Percentiles rank a stretch among this genome's conserved stretches.
Conservation (phyloP, 2,888 invertebrate species). For the Tetragonisca angustula region DNA sequence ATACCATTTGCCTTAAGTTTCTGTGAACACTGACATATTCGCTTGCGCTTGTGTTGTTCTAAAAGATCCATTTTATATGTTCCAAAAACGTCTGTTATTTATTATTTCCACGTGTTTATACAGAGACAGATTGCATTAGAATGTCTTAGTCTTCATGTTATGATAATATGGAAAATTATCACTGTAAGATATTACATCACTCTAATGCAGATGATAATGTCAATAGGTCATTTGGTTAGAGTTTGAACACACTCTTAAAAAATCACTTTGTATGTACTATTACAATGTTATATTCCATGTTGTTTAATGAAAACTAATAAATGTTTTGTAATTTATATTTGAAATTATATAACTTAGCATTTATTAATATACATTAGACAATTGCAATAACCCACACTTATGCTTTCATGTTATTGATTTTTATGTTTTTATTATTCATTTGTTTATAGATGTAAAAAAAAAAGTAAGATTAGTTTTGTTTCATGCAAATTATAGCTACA, state of each 20-base stretch:
- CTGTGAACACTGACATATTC: conserved; percentile 44
- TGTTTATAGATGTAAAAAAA: conserved; percentile 42
- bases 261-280: conserved; percentile 17
- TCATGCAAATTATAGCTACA: conserved; percentile 36
- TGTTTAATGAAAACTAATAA: conserved; percentile 26
- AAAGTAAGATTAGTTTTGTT: conserved; percentile 37
- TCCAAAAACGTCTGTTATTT: conserved; percentile 37
- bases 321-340: conserved; percentile 6
- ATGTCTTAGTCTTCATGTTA: conserved; percentile 30
- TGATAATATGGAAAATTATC: conserved; percentile 63
- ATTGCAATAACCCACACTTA: conserved; percentile 1
- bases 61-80: conserved; percentile 55
- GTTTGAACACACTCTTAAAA: conserved; percentile 41
- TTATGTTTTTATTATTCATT: conserved; percentile 31
- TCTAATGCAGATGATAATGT: conserved; percentile 62
- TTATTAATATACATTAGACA: conserved; percentile 12
- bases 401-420: conserved; percentile 26
- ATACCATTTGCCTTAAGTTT: conserved; percentile 41
- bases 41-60: conserved; percentile 29
- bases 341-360: conserved; percentile 7
- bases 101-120: conserved; percentile 50
- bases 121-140: conserved; percentile 12
- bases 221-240: conserved; percentile 73
- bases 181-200: conserved; percentile 54
- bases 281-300: background rate